phyloP scores from a whole-genome alignment of 2,888 invertebrate genomes.

The Dascillus cervinus region DNA sequence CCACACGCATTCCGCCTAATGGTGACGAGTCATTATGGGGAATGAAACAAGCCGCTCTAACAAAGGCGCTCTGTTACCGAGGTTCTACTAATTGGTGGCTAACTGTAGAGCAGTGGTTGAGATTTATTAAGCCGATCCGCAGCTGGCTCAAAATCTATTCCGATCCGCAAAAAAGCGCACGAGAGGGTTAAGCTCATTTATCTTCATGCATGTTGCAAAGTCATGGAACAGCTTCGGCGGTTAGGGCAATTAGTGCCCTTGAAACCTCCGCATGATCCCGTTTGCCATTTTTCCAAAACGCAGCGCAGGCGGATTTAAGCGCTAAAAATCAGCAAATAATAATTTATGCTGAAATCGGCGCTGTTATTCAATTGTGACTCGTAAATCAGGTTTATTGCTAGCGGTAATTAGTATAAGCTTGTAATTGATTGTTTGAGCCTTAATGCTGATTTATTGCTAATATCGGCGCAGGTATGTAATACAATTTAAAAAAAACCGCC shows the following conservation, averaged over 20 bases:
- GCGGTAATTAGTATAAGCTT: constrained; percentile 35
- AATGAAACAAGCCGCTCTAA: constrained; percentile 13
- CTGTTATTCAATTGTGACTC: constrained; percentile 32
- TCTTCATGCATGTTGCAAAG: constrained; percentile 32
- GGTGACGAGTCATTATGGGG: constrained; percentile 16
- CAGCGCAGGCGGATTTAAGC: constrained; percentile 20
- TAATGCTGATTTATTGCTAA: constrained; percentile 34
- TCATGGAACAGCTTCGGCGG: constrained; percentile 29
- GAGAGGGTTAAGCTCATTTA: constrained; percentile 27
- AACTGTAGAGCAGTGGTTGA: constrained; percentile 12
- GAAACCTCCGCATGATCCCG: constrained; percentile 19
- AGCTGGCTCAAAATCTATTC: not conserved
- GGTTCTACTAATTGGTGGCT: constrained; percentile 19
- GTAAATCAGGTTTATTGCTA: constrained; percentile 35
- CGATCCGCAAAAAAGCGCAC: constrained; percentile 16
- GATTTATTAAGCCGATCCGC: constrained; percentile 11
- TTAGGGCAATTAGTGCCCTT: constrained; percentile 21
- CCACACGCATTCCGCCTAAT: too few species aligned
- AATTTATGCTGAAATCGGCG: constrained; percentile 31
- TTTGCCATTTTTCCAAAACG: not conserved
- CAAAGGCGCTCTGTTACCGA: constrained; percentile 11
- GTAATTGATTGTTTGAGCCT: constrained; percentile 36
- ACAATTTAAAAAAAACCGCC: too few species aligned
- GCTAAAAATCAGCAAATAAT: constrained; percentile 27
- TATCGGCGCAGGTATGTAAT: constrained; percentile 16